Conservation (phyloP, 2,797 vertebrate species). For the Apogon talboti region DNA sequence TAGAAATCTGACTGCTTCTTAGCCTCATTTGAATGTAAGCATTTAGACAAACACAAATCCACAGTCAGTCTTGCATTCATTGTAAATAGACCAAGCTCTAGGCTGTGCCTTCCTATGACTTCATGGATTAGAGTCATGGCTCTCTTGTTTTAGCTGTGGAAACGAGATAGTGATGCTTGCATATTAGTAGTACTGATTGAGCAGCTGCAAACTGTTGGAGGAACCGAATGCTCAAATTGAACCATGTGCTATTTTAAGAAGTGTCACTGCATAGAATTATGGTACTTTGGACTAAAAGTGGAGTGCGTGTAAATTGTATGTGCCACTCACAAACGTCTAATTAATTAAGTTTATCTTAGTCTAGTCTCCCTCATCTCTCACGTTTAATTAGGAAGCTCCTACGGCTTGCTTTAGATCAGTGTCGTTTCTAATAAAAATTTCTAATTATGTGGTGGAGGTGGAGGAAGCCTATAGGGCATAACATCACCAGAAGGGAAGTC, state of each 20-base stretch:
- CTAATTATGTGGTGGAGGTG: conserved; percentile 63
- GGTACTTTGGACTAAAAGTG: conserved; percentile 37
- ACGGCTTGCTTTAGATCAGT: conserved; percentile 59
- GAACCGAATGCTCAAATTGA: conserved; percentile 33
- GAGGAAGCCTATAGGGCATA: conserved; percentile 66
- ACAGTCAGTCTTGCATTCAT: conserved; percentile 49
- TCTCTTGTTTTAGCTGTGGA: conserved; percentile 49
- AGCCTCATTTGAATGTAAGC: conserved; percentile 49
- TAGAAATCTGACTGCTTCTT: conserved; percentile 30
- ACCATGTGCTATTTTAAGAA: conserved; percentile 35
- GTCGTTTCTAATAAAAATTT: conserved; percentile 69
- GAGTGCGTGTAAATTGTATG: conserved; percentile 32
- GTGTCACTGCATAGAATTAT: conserved; percentile 33
- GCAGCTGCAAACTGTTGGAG: not conserved
- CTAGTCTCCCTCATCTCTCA: conserved; percentile 47
- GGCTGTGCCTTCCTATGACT: conserved; percentile 49
- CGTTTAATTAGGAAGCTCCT: conserved; percentile 64
- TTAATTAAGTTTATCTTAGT: conserved; percentile 63
- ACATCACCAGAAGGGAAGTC: conserved; percentile 48
- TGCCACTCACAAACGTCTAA: conserved; percentile 57
- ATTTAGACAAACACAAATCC: conserved; percentile 52
- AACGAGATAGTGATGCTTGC: conserved; percentile 28
- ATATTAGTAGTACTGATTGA: conserved; percentile 21
- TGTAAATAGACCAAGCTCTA: conserved; percentile 55
- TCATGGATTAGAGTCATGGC: conserved; percentile 54